phyloP scores from a whole-genome alignment of 2,888 invertebrate species.

The Zaprionus lineosus region DNA sequence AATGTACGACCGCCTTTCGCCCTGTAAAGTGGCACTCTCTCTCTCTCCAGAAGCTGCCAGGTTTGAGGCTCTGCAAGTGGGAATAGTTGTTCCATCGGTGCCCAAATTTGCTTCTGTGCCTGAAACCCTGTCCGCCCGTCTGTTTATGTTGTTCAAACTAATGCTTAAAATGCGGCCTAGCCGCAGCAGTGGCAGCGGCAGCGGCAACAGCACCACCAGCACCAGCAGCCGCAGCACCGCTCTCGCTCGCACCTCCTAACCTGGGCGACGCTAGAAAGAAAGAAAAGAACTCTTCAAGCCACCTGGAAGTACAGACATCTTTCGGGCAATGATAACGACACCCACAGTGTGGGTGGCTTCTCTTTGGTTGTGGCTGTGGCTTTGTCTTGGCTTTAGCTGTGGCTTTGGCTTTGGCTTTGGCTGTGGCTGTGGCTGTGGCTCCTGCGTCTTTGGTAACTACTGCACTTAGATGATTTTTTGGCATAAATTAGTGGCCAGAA shows the following conservation, averaged over 20 bases:
- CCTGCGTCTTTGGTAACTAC: not conserved
- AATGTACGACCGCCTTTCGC: slow-evolving; percentile 49
- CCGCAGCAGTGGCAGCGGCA: slow-evolving; percentile 33
- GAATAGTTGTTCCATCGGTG: slow-evolving; percentile 49
- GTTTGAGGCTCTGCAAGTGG: slow-evolving; percentile 15
- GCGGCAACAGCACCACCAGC: too few species aligned
- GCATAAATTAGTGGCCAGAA: slow-evolving; percentile 14
- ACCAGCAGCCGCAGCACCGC: not conserved
- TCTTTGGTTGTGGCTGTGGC: slow-evolving; percentile 1
- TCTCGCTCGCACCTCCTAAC: too few species aligned
- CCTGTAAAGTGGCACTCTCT: slow-evolving; percentile 44
- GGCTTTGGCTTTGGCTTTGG: not conserved
- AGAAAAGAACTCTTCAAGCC: slow-evolving; percentile 25
- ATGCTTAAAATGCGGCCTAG: slow-evolving; percentile 77
- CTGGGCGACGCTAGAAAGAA: slow-evolving; percentile 9
- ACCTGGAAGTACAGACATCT: slow-evolving; percentile 40
- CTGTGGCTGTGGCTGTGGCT: slow-evolving; percentile 1
- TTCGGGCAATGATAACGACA: not conserved
- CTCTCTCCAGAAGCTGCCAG: not conserved
- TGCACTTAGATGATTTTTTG: slow-evolving; percentile 1
- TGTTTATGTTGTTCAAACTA: slow-evolving; percentile 77
- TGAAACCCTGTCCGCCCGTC: slow-evolving; percentile 12
- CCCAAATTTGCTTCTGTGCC: slow-evolving; percentile 7
- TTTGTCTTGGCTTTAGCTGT: not conserved
- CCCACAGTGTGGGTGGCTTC: slow-evolving; percentile 31